Evolutionary conservation across 2,113 vertebrate genomes (phyloP), one percentile per base, ranked within the genome.

Genomic region (Lonchura striata): DNA sequence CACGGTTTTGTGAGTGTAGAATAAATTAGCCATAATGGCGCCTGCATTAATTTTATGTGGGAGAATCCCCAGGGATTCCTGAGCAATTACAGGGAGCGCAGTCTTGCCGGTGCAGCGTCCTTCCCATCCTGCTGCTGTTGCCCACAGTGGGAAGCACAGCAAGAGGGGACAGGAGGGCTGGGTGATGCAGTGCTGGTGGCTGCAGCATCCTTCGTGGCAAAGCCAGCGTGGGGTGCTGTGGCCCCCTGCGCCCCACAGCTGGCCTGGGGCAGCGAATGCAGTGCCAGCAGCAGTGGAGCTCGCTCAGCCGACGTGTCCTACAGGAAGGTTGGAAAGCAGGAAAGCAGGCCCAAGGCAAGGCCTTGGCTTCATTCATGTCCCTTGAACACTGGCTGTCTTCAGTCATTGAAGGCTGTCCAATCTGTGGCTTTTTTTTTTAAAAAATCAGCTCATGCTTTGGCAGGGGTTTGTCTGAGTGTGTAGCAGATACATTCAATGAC

Each of bases 41-140:
- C 93, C 94, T 93, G 88, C 92, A 64, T 94, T 96, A 81, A 95
- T 96, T 96, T 86, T 13, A 21, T 56, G 94, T 96, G 95, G 92
- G 90, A 95, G 94, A 94, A 94, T 93, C 93, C 92, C 90, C 86
- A 60, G 85, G 52, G 90, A 88, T 86, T 90, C 68, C 90, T 84
- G 86, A 71, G 76, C 81, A 81, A 93, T 90, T 93, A 90, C 88
- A 66, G 79, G 81, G 54, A 90, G 86, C 18, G 31, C 68, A 70
- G 88, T 39, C 87, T 23, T 81, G 87, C 82, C 65, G 9, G 88
- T 2, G 2, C 9, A 2, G 76, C 12, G 0, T 66, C 82, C 35
- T 86, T 41, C 56, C 53, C 21, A 4, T 39, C 39, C 69, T 13
- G 44, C 41, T 3, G 0, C 69, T 17, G 30, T 4, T 84, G 39